These are phyloP conservation scores for Mustela lutreola DNA, from an alignment of 2,113 vertebrate species.

Conservation along the genomic window DNA sequence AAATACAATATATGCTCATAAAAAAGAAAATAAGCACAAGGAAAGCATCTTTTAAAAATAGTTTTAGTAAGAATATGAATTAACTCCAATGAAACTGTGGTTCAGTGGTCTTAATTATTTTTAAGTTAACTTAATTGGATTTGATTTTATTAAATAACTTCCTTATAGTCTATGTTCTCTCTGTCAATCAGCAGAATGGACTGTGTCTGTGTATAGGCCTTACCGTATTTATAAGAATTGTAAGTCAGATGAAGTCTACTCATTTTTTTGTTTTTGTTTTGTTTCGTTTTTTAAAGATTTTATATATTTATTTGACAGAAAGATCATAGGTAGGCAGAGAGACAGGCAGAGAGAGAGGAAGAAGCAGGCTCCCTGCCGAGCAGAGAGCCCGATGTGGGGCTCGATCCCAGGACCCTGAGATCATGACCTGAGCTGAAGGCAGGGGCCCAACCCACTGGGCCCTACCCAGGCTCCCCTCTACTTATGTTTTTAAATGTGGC, in stretches of 20 bases:
- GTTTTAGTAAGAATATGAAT: not conserved
- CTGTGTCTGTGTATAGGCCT: not conserved
- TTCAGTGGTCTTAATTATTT: conserved; percentile 36
- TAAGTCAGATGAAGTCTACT: not conserved
- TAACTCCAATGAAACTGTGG: conserved; percentile 39
- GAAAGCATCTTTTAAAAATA: conserved; percentile 32
- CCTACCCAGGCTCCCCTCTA: not conserved
- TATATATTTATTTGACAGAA: too few species aligned
- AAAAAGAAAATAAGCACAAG: conserved; percentile 47
- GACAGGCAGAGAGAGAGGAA: too few species aligned
- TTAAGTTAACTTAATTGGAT: conserved; percentile 48
- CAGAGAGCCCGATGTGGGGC: too few species aligned
- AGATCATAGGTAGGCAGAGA: too few species aligned
- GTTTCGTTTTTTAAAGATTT: not conserved
- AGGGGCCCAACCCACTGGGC: too few species aligned
- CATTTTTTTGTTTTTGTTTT: not conserved
- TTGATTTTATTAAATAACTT: conserved; percentile 54
- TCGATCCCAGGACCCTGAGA: too few species aligned
- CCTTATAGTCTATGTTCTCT: not conserved
- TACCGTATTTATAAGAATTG: not conserved
- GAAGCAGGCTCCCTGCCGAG: too few species aligned
- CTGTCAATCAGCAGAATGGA: not conserved
- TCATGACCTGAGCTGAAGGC: too few species aligned
- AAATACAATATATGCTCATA: not conserved
- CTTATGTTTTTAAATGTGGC: not conserved